Conservation (phyloP, 2,888 invertebrate genomes). For the Serrognathus titanus region DNA sequence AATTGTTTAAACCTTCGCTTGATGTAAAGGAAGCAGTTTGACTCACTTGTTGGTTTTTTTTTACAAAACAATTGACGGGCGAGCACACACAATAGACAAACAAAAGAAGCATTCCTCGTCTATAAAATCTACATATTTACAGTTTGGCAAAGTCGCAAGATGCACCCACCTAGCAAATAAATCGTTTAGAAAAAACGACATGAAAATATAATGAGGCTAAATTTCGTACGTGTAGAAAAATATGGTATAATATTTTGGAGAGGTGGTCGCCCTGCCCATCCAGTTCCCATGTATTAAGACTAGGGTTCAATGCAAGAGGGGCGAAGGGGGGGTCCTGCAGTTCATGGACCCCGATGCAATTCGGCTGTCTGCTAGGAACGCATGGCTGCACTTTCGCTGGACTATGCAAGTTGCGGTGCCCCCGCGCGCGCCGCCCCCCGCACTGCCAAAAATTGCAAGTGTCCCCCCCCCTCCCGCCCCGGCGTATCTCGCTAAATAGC, state of each 20-base stretch:
- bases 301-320: slow-evolving; percentile 26
- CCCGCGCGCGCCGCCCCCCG: slow-evolving; percentile 29
- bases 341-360: slow-evolving; percentile 48
- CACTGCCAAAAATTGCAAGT: slow-evolving; percentile 28
- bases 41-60: too few relatives aligned
- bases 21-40: too few relatives aligned
- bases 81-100: not conserved
- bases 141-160: not conserved
- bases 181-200: slow-evolving; percentile 37
- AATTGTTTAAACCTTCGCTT: too few relatives aligned
- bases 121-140: not conserved
- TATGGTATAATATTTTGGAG: slow-evolving; percentile 19
- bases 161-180: not conserved
- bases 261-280: slow-evolving; percentile 33
- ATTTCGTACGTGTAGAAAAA: slow-evolving; percentile 18
- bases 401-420: slow-evolving; percentile 42
- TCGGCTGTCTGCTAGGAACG: slow-evolving; percentile 51
- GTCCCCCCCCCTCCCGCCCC: slow-evolving; percentile 22
- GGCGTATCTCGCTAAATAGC: slow-evolving; percentile 25
- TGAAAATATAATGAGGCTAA: slow-evolving; percentile 36
- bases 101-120: not conserved
- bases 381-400: slow-evolving; percentile 51
- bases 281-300: slow-evolving; percentile 32
- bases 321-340: slow-evolving; percentile 23
- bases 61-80: too few relatives aligned